Percentiles rank a stretch among this genome's conserved stretches.
Evolutionary conservation across 2,113 vertebrate species (phyloP).

Genomic region (Rhagologus leucostigma): DNA sequence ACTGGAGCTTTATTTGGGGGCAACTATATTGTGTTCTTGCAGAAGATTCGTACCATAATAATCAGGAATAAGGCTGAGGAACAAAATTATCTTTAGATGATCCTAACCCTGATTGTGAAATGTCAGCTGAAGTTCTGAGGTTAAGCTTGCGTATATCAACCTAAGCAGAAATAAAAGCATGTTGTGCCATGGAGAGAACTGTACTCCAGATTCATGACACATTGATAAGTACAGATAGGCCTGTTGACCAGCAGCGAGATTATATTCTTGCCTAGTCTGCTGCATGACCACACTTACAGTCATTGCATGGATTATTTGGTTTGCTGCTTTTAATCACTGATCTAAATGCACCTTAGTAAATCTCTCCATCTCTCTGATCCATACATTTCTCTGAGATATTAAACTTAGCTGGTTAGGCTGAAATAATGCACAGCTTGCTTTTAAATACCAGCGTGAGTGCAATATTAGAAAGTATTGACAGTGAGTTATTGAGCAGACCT

Average conservation of each 20-base stretch:
- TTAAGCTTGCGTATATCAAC: background rate
- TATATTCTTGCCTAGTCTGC: background rate
- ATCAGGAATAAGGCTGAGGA: background rate
- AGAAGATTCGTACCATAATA: background rate
- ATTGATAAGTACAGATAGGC: background rate
- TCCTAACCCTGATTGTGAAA: background rate
- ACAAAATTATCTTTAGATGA: background rate
- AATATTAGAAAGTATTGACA: background rate
- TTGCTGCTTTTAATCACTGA: background rate
- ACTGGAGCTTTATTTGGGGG: background rate
- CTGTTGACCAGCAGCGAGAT: background rate
- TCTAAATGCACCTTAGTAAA: background rate
- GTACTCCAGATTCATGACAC: background rate
- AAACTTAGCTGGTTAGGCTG: background rate
- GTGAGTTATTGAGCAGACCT: background rate
- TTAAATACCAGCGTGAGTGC: background rate
- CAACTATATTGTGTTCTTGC: background rate
- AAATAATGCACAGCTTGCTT: background rate
- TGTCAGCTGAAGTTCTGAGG: background rate
- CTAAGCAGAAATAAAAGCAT: background rate
- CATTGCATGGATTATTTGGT: background rate
- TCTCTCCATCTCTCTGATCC: background rate
- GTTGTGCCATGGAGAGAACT: background rate
- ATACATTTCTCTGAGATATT: background rate
- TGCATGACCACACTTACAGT: background rate